Evolutionary conservation across 2,888 invertebrate species (phyloP), one percentile per base, ranked within the genome.

Genomic region (Dynastes hyllus): DNA sequence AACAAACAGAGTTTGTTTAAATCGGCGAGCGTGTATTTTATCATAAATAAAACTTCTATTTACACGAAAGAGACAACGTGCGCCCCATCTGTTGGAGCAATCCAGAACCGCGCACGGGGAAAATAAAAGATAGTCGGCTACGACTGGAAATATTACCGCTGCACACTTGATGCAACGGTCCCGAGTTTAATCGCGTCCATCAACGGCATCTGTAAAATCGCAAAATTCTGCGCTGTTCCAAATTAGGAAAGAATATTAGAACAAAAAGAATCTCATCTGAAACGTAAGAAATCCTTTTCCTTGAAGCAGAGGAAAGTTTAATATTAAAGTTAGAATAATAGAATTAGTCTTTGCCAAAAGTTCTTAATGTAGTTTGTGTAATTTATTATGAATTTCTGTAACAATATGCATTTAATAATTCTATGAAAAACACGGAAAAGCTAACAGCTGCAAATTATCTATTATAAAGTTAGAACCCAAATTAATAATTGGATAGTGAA

Each of bases 81-180:
- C 82, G 80, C 84, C 81, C 83, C 84, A 84, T 84, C 84, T 84
- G 84, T 81, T 80, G 82, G 83, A 63, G 82, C 82, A 81, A 79
- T 81, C 79, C 51, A 58, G 80, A 81, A 81, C 66, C 77, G 69
- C 77, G 70, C 53, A 9, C 71, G 37, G 63, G 76, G 76, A 76
- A 79, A 80, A 80, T 80, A 80, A 80, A 78, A 80, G 77, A 70
- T 66, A 66, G 77, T 73, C 66, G 63, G 53, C 78, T 67, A 50
- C 67, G 4, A 77, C 69, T 51, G 78, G 27, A 66, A 73, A 75
- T 75, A 61, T 61, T 61, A 75, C 61, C 73, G 73, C 73, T 78
- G 73, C 73, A 75, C 65, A 77, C 77, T 77, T 77, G 69, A 67
- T 77, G 77, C 69, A 77, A 67, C 77, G 40, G 27, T 61, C 6